phyloP scores from a whole-genome alignment of 2,797 vertebrate genomes.

The Pipistrellus nathusii region DNA sequence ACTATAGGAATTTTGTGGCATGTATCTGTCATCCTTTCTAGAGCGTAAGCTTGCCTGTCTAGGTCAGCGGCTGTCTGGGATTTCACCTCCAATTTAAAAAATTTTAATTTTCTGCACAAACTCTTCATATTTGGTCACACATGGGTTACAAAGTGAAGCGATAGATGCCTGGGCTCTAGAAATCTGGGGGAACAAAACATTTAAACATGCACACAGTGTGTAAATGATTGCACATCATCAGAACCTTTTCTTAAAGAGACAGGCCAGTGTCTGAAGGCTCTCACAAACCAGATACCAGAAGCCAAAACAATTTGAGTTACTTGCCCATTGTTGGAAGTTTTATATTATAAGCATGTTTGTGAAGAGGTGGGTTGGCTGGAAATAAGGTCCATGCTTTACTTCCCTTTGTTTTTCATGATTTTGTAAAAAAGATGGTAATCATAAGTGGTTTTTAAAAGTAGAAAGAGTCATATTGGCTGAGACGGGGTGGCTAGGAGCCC shows the following conservation, averaged over 20 bases:
- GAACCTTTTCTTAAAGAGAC: neutral
- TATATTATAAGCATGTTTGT: neutral
- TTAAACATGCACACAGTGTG: neutral
- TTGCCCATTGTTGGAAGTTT: neutral
- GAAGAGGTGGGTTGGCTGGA: neutral
- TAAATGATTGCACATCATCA: neutral
- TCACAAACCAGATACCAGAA: neutral
- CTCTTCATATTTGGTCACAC: neutral
- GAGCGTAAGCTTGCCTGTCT: slow-evolving; percentile 50
- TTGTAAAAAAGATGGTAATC: neutral
- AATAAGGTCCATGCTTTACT: neutral
- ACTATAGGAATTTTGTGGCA: slow-evolving; percentile 59
- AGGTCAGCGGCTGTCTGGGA: slow-evolving; percentile 21
- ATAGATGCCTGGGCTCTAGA: neutral
- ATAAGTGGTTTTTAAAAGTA: neutral
- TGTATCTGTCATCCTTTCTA: slow-evolving; percentile 68
- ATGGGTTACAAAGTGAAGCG: neutral
- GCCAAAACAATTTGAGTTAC: neutral
- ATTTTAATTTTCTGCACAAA: neutral
- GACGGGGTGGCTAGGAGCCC: neutral
- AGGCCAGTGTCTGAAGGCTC: neutral
- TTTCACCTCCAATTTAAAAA: slow-evolving; percentile 22
- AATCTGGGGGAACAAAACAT: neutral
- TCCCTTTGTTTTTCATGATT: slow-evolving; percentile 3
- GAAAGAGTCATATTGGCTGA: neutral